Conservation (phyloP, 2,113 vertebrate species). For the Girardinichthys multiradiatus region DNA sequence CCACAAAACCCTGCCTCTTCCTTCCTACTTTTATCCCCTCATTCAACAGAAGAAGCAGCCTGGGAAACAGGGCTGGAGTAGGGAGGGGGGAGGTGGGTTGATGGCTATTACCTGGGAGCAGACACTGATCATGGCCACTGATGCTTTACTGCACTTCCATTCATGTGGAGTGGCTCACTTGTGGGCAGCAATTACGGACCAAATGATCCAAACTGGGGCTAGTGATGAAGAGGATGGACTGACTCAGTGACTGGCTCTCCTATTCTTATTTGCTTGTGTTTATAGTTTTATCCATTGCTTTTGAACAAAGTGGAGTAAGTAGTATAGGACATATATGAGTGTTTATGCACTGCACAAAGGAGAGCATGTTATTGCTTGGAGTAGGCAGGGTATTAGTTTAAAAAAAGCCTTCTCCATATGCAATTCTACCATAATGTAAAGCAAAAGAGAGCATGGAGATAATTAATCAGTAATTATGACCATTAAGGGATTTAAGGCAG, state of each 20-base stretch:
- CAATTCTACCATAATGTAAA: neutral
- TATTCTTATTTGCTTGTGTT: conserved; percentile 49
- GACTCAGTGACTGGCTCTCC: conserved; percentile 59
- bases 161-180: conserved; percentile 85
- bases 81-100: conserved; percentile 22
- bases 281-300: conserved; percentile 29
- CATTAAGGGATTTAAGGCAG: neutral
- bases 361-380: neutral
- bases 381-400: neutral
- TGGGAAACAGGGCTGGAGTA: conserved; percentile 28
- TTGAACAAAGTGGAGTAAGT: conserved; percentile 29
- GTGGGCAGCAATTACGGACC: conserved; percentile 80
- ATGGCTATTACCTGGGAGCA: conserved; percentile 78
- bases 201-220: conserved; percentile 79
- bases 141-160: conserved; percentile 80
- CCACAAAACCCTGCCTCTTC: conserved; percentile 52
- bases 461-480: neutral
- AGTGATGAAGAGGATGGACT: conserved; percentile 70
- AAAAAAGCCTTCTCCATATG: neutral
- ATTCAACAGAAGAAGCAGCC: conserved; percentile 82
- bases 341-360: conserved; percentile 1
- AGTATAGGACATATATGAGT: neutral
- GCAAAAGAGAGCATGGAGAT: neutral
- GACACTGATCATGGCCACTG: conserved; percentile 74
- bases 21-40: conserved; percentile 85